A percentile compares a stretch with the other conserved stretches of the same genome.
Conservation (phyloP, 2,113 vertebrate genomes). For the Leucopsar rothschildi region DNA sequence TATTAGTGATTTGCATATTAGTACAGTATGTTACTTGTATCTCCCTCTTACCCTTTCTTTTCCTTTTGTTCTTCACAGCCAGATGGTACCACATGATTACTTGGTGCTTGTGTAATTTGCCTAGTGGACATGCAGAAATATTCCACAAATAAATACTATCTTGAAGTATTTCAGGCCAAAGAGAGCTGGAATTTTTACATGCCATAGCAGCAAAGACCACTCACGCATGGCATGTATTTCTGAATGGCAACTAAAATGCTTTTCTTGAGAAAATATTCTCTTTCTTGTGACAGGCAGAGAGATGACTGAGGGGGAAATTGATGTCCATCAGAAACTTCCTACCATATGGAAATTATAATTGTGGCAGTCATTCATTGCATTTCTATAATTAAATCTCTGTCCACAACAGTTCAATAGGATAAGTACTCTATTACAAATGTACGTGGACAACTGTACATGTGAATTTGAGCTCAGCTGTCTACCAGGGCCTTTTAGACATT, state of each 20-base stretch:
- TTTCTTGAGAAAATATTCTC: neutral
- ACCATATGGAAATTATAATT: neutral
- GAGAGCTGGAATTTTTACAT: neutral
- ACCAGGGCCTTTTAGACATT: neutral
- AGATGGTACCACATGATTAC: neutral
- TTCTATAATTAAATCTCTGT: neutral
- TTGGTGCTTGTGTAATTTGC: neutral
- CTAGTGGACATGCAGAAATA: neutral
- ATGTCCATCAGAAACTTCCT: neutral
- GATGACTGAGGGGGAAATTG: neutral
- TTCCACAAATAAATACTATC: neutral
- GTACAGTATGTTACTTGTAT: neutral
- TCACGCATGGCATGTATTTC: fast-evolving
- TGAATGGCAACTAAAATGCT: neutral
- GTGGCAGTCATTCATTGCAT: neutral
- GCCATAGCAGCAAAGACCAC: neutral
- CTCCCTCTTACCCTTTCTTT: neutral
- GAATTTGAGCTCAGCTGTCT: neutral
- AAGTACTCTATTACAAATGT: neutral
- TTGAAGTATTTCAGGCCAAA: neutral
- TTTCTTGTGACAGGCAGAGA: neutral
- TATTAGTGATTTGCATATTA: neutral
- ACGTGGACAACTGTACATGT: neutral
- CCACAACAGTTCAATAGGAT: neutral
- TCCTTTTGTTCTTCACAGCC: neutral